Conservation (phyloP, 2,888 invertebrate species). For the Dryobota labecula region DNA sequence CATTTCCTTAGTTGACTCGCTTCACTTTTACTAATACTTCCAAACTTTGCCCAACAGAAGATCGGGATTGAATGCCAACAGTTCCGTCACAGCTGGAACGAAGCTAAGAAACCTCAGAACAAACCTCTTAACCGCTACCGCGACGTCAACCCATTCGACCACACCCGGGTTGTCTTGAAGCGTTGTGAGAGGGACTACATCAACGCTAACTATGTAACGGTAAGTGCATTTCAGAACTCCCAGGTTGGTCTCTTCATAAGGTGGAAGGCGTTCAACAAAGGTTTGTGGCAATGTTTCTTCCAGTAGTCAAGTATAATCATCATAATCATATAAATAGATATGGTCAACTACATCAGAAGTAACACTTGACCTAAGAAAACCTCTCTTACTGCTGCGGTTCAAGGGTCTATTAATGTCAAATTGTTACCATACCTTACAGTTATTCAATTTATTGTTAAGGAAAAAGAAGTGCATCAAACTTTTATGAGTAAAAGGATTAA, state of each 20-base stretch:
- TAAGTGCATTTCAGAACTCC: constrained; percentile 78
- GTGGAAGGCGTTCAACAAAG: constrained; percentile 42
- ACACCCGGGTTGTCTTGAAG: constrained; percentile 95
- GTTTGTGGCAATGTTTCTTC: constrained; percentile 30
- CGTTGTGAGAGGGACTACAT: constrained; percentile 96
- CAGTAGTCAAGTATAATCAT: background rate
- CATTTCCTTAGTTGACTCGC: background rate
- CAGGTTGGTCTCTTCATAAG: constrained; percentile 3
- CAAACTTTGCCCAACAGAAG: constrained; percentile 89
- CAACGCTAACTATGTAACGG: constrained; percentile 97
- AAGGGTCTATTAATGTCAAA: background rate
- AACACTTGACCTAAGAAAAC: background rate
- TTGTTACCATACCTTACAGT: background rate
- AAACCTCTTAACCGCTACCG: constrained; percentile 97
- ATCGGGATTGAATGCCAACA: constrained; percentile 93
- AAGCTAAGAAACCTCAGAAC: constrained; percentile 95
- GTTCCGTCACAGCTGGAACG: constrained; percentile 91
- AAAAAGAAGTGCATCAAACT: background rate
- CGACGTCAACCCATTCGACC: constrained; percentile 99
- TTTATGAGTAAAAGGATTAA: background rate
- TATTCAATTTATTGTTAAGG: background rate
- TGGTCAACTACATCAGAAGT: background rate
- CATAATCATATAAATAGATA: constrained; percentile 1
- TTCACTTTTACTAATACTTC: constrained; percentile 9
- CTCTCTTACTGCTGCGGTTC: background rate